A percentile compares a stretch with the other conserved stretches of the same genome.
phyloP scores from a whole-genome alignment of 2,888 invertebrate genomes.

The Mamestra brassicae region DNA sequence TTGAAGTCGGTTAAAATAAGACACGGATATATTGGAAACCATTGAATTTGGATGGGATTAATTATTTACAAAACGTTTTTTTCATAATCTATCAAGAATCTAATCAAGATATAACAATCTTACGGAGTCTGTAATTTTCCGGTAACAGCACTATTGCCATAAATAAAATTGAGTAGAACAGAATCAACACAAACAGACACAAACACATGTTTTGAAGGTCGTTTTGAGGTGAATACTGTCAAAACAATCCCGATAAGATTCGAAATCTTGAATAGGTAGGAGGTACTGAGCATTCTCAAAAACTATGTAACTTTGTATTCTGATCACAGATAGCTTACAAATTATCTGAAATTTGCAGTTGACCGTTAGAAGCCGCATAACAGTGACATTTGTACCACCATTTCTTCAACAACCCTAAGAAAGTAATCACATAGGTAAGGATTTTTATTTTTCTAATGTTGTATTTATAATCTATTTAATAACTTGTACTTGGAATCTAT shows the following conservation, averaged over 20 bases:
- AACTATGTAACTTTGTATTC: too few relatives aligned
- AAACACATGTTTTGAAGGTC: slow-evolving; percentile 65
- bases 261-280: slow-evolving; percentile 7
- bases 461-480: background rate
- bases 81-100: too few relatives aligned
- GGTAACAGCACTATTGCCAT: too few relatives aligned
- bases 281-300: background rate
- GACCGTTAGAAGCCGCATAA: slow-evolving; percentile 16
- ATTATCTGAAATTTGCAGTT: background rate
- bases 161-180: too few relatives aligned
- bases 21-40: too few relatives aligned
- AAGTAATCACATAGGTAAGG: slow-evolving; percentile 46
- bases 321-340: background rate
- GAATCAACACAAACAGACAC: too few relatives aligned
- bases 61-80: too few relatives aligned
- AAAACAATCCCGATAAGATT: slow-evolving; percentile 61
- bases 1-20: too few relatives aligned
- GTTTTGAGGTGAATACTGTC: slow-evolving; percentile 71
- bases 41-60: too few relatives aligned
- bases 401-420: slow-evolving; percentile 1
- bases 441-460: slow-evolving; percentile 14
- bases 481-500: too few relatives aligned
- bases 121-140: too few relatives aligned
- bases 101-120: too few relatives aligned
- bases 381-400: slow-evolving; percentile 14